Evolutionary conservation across 2,113 vertebrate species (phyloP).

Genomic region (Takifugu bimaculatus): DNA sequence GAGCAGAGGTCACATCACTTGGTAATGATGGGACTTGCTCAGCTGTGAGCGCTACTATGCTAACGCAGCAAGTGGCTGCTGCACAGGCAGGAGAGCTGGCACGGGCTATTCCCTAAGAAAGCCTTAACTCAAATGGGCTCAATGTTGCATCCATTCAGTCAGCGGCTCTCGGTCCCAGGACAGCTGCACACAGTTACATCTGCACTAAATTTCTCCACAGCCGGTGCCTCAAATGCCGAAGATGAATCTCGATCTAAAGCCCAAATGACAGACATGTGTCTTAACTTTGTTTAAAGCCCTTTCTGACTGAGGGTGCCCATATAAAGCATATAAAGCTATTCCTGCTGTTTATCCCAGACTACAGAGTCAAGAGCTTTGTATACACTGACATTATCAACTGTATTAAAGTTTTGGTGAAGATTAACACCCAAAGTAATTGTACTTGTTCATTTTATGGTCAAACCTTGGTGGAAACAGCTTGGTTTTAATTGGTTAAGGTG

Average conservation of each 20-base stretch:
- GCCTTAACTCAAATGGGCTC: constrained; percentile 13
- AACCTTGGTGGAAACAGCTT: too few species aligned
- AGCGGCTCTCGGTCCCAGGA: constrained; percentile 14
- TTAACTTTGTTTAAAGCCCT: background rate
- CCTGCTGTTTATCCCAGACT: background rate
- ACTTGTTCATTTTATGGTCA: too few species aligned
- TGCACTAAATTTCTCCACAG: constrained; percentile 1
- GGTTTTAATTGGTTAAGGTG: too few species aligned
- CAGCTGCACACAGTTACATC: constrained; percentile 1
- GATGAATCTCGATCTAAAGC: background rate
- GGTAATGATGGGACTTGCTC: constrained; percentile 28
- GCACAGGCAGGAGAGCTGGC: constrained; percentile 21
- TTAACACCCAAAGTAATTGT: too few species aligned
- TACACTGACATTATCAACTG: too few species aligned
- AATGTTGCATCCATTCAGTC: constrained; percentile 21
- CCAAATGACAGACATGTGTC: background rate
- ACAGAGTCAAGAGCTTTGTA: background rate
- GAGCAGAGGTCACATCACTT: constrained; percentile 24
- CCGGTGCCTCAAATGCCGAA: background rate
- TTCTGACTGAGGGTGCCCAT: too few species aligned
- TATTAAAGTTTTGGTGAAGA: too few species aligned
- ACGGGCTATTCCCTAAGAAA: constrained; percentile 16
- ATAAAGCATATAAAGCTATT: too few species aligned
- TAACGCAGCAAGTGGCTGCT: constrained; percentile 18
- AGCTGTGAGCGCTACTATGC: constrained; percentile 18